Evolutionary conservation across 2,113 vertebrate genomes (phyloP).

Genomic region (Forbesichthys agassizii): DNA sequence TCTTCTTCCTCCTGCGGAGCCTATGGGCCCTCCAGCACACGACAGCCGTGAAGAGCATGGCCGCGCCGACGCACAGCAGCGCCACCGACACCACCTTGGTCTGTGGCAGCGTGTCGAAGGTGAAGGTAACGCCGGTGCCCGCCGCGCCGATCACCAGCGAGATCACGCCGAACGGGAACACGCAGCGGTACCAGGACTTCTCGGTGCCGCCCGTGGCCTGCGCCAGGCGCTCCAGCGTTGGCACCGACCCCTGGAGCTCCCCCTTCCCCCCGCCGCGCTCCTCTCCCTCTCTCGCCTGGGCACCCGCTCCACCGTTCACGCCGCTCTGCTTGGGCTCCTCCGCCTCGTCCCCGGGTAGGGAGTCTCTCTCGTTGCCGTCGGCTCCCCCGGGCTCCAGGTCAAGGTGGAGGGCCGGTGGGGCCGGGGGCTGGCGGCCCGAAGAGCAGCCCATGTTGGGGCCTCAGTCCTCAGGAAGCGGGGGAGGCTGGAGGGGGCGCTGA

Average conservation of each 20-base stretch:
- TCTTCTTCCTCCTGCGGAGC: conserved; percentile 73
- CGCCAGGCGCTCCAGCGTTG: conserved; percentile 80
- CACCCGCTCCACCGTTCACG: conserved; percentile 63
- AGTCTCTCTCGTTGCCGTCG: conserved; percentile 60
- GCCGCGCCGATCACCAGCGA: conserved; percentile 83
- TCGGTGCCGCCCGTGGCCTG: conserved; percentile 86
- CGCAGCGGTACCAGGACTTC: conserved; percentile 86
- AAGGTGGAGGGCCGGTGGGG: conserved; percentile 52
- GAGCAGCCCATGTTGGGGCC: conserved; percentile 75
- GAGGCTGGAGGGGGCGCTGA: conserved; percentile 10
- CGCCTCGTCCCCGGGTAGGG: conserved; percentile 70
- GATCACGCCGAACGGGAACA: conserved; percentile 82
- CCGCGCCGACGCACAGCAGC: conserved; percentile 75
- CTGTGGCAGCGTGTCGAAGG: conserved; percentile 82
- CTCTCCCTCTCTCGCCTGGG: conserved; percentile 24
- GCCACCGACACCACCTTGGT: conserved; percentile 85
- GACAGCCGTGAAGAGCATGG: conserved; percentile 81
- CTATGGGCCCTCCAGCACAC: conserved; percentile 84
- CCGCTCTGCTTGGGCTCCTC: conserved; percentile 47
- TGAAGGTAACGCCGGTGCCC: conserved; percentile 87
- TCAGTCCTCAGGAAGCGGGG: conserved; percentile 19
- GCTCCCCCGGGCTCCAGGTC: conserved; percentile 60
- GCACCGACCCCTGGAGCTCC: conserved; percentile 67
- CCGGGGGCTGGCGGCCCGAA: conserved; percentile 71
- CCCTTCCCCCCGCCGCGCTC: not conserved